Evolutionary conservation across 64 coral and sea anemone species (phyloP).

Genomic region (Astreopora myriophthalma): DNA sequence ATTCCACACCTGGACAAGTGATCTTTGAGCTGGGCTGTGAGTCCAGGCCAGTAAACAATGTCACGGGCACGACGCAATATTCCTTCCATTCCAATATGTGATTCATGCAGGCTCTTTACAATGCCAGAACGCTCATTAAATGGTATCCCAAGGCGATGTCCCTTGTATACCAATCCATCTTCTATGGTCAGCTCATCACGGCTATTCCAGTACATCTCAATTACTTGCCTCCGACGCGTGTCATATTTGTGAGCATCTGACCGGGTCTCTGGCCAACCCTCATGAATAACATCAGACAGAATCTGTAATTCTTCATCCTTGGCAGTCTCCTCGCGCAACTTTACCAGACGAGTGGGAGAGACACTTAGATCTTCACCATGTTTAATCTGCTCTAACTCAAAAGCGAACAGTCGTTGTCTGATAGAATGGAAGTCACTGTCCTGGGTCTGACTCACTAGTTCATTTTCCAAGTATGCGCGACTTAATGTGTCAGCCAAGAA

Average conservation of each 20-base stretch:
- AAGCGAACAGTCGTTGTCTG: not conserved
- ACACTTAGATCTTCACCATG: not conserved
- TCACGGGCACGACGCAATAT: slow-evolving; percentile 38
- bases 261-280: slow-evolving; percentile 36
- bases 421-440: not conserved
- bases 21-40: slow-evolving; percentile 10
- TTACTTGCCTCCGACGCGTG: not conserved
- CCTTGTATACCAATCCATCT: slow-evolving; percentile 42
- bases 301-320: slow-evolving; percentile 15
- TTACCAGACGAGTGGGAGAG: not conserved
- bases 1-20: not conserved
- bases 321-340: not conserved
- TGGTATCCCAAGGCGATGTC: slow-evolving; percentile 20
- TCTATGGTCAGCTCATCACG: slow-evolving; percentile 12
- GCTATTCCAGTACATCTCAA: slow-evolving; percentile 40
- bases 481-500: slow-evolving; percentile 7
- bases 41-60: slow-evolving; percentile 70
- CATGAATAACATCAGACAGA: not conserved
- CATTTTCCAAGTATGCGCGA: not conserved
- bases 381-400: slow-evolving; percentile 28
- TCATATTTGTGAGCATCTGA: not conserved
- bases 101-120: slow-evolving; percentile 10
- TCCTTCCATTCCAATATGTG: slow-evolving; percentile 41
- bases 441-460: not conserved
- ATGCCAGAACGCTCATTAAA: slow-evolving; percentile 5